Conservation (phyloP, 2,113 vertebrate genomes). For the Oreochromis tanganicae region DNA sequence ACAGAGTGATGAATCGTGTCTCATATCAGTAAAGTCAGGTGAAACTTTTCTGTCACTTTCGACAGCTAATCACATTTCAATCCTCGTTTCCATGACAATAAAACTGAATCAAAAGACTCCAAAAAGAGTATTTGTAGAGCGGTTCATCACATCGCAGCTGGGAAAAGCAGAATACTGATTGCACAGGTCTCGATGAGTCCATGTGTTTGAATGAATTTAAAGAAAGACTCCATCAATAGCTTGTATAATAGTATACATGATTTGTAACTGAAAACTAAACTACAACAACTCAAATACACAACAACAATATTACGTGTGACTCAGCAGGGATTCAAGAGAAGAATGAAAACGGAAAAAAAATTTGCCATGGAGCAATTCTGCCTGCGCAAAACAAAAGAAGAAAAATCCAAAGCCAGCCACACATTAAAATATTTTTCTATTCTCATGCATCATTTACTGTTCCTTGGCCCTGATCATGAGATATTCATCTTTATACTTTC, state of each 20-base stretch:
- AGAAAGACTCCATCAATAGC: not conserved
- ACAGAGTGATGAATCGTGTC: not conserved
- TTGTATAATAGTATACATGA: not conserved
- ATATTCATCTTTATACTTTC: not conserved
- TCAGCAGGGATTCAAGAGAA: not conserved
- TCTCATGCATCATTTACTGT: not conserved
- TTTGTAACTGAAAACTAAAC: not conserved
- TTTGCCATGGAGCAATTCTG: not conserved
- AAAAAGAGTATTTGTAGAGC: not conserved
- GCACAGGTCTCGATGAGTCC: not conserved
- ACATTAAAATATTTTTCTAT: not conserved
- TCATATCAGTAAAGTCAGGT: not conserved
- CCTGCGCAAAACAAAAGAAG: not conserved
- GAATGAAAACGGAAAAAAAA: not conserved
- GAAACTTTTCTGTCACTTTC: not conserved
- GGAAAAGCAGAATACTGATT: not conserved
- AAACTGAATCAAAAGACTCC: not conserved
- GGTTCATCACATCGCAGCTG: not conserved
- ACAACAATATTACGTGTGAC: not conserved
- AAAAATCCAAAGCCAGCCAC: not conserved
- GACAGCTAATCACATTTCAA: not conserved
- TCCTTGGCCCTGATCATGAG: not conserved
- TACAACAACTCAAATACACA: not conserved
- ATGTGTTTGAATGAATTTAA: not conserved
- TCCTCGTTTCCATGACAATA: not conserved